phyloP scores from a whole-genome alignment of 37 sponge, comb jelly and placozoan genomes.

The Tethya wilhelma region DNA sequence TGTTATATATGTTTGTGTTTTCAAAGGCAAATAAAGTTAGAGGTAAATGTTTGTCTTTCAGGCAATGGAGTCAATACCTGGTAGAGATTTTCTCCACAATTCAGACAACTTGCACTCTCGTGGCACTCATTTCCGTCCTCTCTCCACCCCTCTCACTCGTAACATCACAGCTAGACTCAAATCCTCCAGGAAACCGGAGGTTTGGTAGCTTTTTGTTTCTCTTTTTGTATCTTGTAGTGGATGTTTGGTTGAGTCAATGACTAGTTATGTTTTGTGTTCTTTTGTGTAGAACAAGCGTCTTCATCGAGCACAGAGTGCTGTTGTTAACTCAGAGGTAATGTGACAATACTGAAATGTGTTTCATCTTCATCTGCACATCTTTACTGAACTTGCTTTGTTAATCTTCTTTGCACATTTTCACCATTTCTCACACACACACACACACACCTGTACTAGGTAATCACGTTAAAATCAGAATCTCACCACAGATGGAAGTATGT shows the following conservation, averaged over 20 bases:
- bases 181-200: slow-evolving; percentile 37
- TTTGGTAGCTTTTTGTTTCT: background rate
- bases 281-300: slow-evolving; percentile 43
- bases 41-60: slow-evolving; percentile 2
- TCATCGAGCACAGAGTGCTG: slow-evolving; percentile 31
- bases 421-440: no score
- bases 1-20: background rate
- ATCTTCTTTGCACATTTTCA: background rate
- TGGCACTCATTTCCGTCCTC: slow-evolving; percentile 7
- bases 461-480: no score
- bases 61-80: slow-evolving; percentile 50
- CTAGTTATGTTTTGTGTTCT: no score
- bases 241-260: no score
- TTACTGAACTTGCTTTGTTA: no score
- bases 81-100: slow-evolving; percentile 52
- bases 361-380: no score
- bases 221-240: no score
- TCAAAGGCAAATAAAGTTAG: background rate
- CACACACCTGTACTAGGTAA: no score
- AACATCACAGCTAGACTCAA: slow-evolving; percentile 24
- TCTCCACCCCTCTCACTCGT: slow-evolving; percentile 61
- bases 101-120: background rate
- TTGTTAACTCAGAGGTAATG: slow-evolving; percentile 1
- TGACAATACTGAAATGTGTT: no score
- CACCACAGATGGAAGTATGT: no score